These are phyloP conservation scores for Centropus unirufus DNA, from an alignment of 2,113 vertebrate species.

Conservation along the genomic window DNA sequence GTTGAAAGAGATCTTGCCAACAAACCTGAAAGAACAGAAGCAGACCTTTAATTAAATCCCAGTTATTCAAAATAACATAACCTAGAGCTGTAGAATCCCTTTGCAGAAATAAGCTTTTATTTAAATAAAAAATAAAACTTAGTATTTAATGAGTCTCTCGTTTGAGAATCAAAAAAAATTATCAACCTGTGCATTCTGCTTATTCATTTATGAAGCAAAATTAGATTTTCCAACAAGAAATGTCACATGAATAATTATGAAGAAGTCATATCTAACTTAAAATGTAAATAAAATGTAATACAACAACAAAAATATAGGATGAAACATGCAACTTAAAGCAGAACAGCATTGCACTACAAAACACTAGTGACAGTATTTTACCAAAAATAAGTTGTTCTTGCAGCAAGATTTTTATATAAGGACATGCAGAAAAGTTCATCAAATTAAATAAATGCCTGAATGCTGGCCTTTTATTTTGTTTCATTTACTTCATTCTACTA, in stretches of 20 bases:
- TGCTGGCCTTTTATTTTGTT: neutral
- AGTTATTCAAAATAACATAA: neutral
- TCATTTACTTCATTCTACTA: neutral
- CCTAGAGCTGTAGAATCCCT: neutral
- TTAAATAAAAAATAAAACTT: neutral
- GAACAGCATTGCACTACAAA: neutral
- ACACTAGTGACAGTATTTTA: neutral
- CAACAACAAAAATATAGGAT: neutral
- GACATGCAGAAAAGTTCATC: neutral
- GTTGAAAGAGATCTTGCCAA: neutral
- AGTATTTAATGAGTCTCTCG: neutral
- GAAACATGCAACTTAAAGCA: neutral
- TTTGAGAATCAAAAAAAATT: neutral
- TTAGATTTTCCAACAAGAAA: neutral
- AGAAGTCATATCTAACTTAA: neutral
- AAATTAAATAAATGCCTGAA: neutral
- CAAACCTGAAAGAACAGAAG: neutral
- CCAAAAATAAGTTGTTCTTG: neutral
- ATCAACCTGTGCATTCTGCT: neutral
- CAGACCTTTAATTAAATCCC: neutral
- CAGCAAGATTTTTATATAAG: neutral
- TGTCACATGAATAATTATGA: neutral
- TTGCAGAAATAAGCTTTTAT: neutral
- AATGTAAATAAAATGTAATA: neutral
- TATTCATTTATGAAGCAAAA: neutral